phyloP scores from a whole-genome alignment of 1,140 invertebrate species.

The Zaprionus africanus region DNA sequence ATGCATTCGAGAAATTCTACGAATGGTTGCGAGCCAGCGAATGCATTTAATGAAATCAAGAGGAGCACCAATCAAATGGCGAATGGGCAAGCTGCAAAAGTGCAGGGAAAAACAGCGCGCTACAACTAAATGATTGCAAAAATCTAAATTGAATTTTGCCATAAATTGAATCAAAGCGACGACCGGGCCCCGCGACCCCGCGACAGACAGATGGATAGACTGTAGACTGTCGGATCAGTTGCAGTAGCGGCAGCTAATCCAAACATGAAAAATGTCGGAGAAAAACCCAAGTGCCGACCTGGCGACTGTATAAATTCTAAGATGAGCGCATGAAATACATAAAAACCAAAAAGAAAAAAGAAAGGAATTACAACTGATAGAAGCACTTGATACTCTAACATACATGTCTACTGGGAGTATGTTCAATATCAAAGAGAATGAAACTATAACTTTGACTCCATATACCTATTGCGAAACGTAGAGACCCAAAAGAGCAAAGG shows the following conservation, averaged over 20 bases:
- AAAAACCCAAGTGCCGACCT: constrained; percentile 51
- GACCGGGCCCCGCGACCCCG: neutral
- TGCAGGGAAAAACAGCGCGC: constrained; percentile 34
- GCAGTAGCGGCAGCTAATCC: constrained; percentile 62
- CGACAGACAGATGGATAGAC: neutral
- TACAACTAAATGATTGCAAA: constrained; percentile 80
- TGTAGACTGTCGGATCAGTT: constrained; percentile 29
- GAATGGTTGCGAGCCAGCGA: constrained; percentile 57
- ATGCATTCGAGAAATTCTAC: constrained; percentile 66
- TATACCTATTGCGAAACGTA: neutral
- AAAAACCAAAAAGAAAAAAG: constrained; percentile 34
- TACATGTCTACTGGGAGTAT: no score
- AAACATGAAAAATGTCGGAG: constrained; percentile 73
- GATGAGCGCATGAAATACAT: constrained; percentile 61
- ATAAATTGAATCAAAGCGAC: constrained; percentile 67
- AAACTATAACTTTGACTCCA: neutral
- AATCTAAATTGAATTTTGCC: constrained; percentile 82
- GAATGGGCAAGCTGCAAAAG: constrained; percentile 6
- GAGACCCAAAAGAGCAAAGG: neutral
- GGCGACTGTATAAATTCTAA: constrained; percentile 72
- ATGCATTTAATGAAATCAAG: constrained; percentile 75
- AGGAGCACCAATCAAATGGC: constrained; percentile 54
- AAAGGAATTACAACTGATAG: constrained; percentile 3
- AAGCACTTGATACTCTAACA: neutral
- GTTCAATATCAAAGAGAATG: neutral